Percentiles rank a stretch among this genome's conserved stretches.
Conservation (phyloP, 2,888 invertebrate genomes). For the Craniophora ligustri region DNA sequence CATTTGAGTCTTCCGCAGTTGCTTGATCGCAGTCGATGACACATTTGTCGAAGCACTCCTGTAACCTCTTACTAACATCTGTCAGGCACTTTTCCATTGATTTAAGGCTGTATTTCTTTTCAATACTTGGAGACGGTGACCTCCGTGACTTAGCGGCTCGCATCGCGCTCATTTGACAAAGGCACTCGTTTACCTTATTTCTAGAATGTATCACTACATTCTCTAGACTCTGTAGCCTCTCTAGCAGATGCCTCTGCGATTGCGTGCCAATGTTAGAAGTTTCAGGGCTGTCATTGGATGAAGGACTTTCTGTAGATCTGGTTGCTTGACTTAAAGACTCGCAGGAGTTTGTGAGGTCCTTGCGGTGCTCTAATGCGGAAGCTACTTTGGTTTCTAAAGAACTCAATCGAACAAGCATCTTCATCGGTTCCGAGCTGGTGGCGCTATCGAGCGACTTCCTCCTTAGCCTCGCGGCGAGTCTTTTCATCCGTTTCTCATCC, state of each 20-base stretch:
- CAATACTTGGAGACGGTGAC: conserved; percentile 90
- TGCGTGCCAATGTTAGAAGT: conserved; percentile 81
- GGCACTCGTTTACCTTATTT: conserved; percentile 91
- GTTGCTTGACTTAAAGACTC: conserved; percentile 86
- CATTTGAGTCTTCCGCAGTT: conserved; percentile 72
- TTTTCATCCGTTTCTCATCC: conserved; percentile 85
- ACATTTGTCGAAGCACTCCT: conserved; percentile 89
- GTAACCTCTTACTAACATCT: conserved; percentile 90
- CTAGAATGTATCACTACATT: conserved; percentile 90
- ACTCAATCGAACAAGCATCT: conserved; percentile 92
- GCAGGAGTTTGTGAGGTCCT: conserved; percentile 86
- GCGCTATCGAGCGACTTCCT: conserved; percentile 94
- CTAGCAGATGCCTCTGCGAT: conserved; percentile 87
- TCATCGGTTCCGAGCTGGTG: conserved; percentile 93
- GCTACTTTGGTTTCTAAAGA: conserved; percentile 93
- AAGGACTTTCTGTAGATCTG: conserved; percentile 76
- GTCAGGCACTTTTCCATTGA: conserved; percentile 90
- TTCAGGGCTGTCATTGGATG: conserved; percentile 69
- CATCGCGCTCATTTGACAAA: conserved; percentile 90
- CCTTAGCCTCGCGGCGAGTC: conserved; percentile 89
- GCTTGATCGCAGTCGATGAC: conserved; percentile 85
- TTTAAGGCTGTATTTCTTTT: conserved; percentile 89
- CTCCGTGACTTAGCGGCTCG: conserved; percentile 90
- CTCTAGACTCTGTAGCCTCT: conserved; percentile 89
- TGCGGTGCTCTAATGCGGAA: conserved; percentile 85